Evolutionary conservation across 2,113 vertebrate species (phyloP).

Genomic region (Rhipidura dahli): DNA sequence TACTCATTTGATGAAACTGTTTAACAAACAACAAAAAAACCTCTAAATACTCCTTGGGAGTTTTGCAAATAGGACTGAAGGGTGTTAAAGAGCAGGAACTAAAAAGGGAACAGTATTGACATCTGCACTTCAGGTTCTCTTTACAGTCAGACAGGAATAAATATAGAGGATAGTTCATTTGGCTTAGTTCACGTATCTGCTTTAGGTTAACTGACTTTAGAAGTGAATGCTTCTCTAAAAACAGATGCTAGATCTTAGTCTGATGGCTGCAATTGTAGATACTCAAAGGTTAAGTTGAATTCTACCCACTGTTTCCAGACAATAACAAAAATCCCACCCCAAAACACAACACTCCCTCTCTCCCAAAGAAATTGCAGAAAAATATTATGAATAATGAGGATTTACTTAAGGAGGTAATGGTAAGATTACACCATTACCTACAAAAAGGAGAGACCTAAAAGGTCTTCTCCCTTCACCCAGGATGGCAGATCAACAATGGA

Average conservation of each 20-base stretch:
- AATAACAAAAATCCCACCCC: not conserved
- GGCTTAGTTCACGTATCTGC: not conserved
- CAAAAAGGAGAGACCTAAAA: not conserved
- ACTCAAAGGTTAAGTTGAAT: not conserved
- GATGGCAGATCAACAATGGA: not conserved
- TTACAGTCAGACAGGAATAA: not conserved
- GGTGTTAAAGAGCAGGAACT: not conserved
- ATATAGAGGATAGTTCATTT: not conserved
- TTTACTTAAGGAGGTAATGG: not conserved
- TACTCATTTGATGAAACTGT: not conserved
- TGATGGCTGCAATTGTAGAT: not conserved
- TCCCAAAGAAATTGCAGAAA: not conserved
- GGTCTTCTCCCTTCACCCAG: not conserved
- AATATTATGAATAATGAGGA: not conserved
- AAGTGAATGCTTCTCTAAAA: not conserved
- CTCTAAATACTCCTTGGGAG: not conserved
- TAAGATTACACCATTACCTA: not conserved
- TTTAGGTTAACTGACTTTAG: not conserved
- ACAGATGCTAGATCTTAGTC: not conserved
- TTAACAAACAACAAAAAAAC: not conserved
- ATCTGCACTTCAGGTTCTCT: not conserved
- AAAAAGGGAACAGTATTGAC: not conserved
- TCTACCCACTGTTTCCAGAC: not conserved
- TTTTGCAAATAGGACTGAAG: not conserved
- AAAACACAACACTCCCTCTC: not conserved